phyloP scores from a whole-genome alignment of 2,797 vertebrate species.

The Margarornis squamiger region DNA sequence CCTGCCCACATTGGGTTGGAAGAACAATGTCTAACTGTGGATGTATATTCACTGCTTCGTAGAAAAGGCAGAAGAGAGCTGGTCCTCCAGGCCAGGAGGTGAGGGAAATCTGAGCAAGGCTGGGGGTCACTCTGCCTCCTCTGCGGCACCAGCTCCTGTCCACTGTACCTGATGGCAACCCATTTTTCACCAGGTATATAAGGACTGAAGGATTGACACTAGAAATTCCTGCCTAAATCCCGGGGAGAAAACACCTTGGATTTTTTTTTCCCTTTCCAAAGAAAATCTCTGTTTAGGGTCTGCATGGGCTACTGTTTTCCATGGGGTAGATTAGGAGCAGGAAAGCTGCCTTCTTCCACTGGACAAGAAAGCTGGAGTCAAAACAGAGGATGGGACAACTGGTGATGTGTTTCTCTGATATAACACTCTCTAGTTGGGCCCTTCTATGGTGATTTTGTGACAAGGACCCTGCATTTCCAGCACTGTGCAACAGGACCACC shows the following conservation, averaged over 20 bases:
- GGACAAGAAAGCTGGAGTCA: neutral
- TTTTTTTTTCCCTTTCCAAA: neutral
- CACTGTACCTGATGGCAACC: neutral
- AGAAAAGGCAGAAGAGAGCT: neutral
- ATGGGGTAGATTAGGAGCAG: fast-evolving
- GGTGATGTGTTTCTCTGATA: neutral
- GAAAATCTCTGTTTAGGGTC: neutral
- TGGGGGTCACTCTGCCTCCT: neutral
- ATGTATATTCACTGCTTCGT: neutral
- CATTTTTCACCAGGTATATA: neutral
- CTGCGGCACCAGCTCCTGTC: neutral
- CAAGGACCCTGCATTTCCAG: neutral
- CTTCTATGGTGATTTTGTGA: neutral
- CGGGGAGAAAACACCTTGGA: neutral
- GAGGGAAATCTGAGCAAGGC: neutral
- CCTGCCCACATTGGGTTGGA: neutral
- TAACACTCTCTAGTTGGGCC: neutral
- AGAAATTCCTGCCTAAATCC: neutral
- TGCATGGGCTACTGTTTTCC: neutral
- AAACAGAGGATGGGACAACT: neutral
- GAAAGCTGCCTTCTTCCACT: neutral
- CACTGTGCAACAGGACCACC: neutral
- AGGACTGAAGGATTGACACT: neutral
- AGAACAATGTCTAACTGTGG: neutral
- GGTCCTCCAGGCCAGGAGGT: neutral